Base-by-base conservation (phyloP, 2,113 vertebrate genomes). In the Ammospiza nelsoni region DNA sequence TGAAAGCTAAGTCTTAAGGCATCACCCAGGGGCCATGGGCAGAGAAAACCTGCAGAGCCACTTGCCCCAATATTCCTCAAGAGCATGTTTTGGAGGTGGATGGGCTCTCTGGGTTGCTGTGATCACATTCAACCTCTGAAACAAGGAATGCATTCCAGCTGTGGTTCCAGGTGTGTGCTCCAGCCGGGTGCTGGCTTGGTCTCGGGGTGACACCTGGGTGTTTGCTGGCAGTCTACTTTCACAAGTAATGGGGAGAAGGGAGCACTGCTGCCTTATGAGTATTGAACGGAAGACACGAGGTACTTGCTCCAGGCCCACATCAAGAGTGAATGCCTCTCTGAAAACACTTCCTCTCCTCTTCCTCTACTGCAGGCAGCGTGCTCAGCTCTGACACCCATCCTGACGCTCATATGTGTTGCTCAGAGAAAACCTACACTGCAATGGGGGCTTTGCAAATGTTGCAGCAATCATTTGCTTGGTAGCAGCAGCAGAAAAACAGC, bases 371-470 rank as follows among this genome's bases (percentile, higher is more conserved):
- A 37, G 55, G 51, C 15, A 15, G 33, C 17, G 12, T 0, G 9
- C 44, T 51, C 79, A 66, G 66, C 72, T 75, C 58, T 1, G 2
- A 41, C 62, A 62, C 37, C 44, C 22, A 19, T 57, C 23, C 33
- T 65, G 49, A 58, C 1, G 2, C 37, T 76, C 58, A 48, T 43
- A 39, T 0, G 0, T 17, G 35, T 33, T 0, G 0, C 71, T 49
- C 2, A 2, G 31, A 84, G 71, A 37, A 94, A 87, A 35, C 20
- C 37, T 54, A 29, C 0, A 0, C 10, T 2, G 2, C 55, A 24
- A 29, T 5, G 14, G n/a, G 48, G 43, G 57, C 74, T 84, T 66
- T 15, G 71, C 74, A 71, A 80, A 66, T 13, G 31, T 15, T 4
- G 2, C 27, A 43, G 41, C 88, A 80, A 44, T 37, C 8, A 1